Base-by-base conservation (phyloP, 2,113 vertebrate species). In the Scolopax mira region DNA sequence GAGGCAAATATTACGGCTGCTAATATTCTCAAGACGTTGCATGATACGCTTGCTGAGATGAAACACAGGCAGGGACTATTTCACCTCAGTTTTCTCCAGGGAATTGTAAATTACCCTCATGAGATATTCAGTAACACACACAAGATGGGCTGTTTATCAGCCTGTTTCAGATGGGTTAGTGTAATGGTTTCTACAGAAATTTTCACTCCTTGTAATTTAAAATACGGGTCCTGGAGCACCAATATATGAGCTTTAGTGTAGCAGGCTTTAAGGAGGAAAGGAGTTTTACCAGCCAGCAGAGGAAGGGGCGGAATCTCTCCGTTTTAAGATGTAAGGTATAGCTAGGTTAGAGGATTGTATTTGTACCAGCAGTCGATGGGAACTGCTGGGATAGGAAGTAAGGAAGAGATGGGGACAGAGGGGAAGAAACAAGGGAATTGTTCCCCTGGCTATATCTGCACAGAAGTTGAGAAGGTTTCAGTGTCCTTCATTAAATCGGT, bases 131-230 rank as follows among this genome's bases (percentile, higher is more conserved):
- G 79, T 90, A 93, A 96, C 54, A 79, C 85, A 70, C 81, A 71
- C 82, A 60, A 83, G 88, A 94, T 80, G 15, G 22, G 54, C 49
- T 97, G 48, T 91, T 96, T 82, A 80, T 94, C 79, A 89, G 74
- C 51, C 64, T 91, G 35, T 85, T 93, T 93, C 69, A 88, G 79
- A 67, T 41, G 35, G 48, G 41, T 77, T 79, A 71, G 35, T 60
- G 37, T 73, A 96, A 96, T 91, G 88, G 48, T 78, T 96, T 97
- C 79, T 78, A 79, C 94, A 96, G 94, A 83, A 88, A 65, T 80
- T 96, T 77, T 95, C 85, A 71, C 75, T 85, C 64, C 94, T 88
- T 90, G 69, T 88, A 93, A 94, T 88, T 96, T 93, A 94, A 85
- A 92, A 92, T 90, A 71, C 0, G 6, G 30, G 42, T 78, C 82